These are phyloP conservation scores for Trichopria drosophilae DNA, from an alignment of 2,888 invertebrate species.

Conservation along the genomic window DNA sequence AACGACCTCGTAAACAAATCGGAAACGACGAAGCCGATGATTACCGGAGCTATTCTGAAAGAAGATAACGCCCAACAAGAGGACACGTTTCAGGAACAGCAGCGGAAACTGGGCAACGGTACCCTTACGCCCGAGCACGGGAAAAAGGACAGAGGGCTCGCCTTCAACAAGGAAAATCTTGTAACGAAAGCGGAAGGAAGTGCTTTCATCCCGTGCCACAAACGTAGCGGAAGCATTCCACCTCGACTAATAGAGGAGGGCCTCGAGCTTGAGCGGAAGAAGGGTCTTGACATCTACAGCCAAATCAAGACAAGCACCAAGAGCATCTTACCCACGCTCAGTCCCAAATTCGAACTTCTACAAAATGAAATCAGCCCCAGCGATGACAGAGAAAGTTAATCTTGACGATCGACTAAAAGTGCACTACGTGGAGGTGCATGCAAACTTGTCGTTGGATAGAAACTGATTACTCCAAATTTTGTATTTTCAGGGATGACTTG, in stretches of 20 bases:
- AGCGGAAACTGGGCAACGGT: constrained; percentile 60
- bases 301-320: constrained; percentile 62
- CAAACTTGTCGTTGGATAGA: too few species aligned
- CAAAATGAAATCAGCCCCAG: constrained; percentile 62
- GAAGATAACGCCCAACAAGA: constrained; percentile 62
- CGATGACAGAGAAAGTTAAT: constrained; percentile 57
- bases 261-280: constrained; percentile 52
- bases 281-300: constrained; percentile 61
- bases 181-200: constrained; percentile 49
- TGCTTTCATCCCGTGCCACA: constrained; percentile 60
- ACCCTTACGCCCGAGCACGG: constrained; percentile 51
- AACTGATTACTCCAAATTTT: too few species aligned
- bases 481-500: too few species aligned
- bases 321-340: constrained; percentile 60
- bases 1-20: constrained; percentile 60
- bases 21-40: constrained; percentile 66
- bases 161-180: constrained; percentile 33
- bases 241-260: constrained; percentile 62
- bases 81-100: constrained; percentile 59
- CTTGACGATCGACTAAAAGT: constrained; percentile 32
- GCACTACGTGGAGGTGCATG: neutral
- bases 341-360: constrained; percentile 66
- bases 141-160: constrained; percentile 22
- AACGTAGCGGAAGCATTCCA: constrained; percentile 63
- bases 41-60: constrained; percentile 72